Conservation (phyloP, 2,797 vertebrate genomes). For the Cephalopachus bancanus region DNA sequence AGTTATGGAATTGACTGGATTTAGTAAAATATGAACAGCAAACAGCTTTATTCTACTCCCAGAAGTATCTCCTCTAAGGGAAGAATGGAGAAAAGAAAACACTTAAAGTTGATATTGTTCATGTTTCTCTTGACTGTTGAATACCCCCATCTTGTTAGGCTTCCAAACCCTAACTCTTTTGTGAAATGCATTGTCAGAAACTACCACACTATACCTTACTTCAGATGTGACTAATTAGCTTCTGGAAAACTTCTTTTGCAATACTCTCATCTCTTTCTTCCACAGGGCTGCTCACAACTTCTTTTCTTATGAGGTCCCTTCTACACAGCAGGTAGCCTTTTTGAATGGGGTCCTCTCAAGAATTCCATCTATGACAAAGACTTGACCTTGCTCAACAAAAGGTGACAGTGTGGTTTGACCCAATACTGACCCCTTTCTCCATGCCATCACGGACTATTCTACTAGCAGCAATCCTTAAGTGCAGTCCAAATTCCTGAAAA, state of each 20-base stretch:
- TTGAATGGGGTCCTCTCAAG: not conserved
- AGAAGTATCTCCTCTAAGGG: not conserved
- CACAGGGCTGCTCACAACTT: not conserved
- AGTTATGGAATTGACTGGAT: not conserved
- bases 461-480: not conserved
- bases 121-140: constrained; percentile 3
- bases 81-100: not conserved
- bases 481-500: not conserved
- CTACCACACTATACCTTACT: not conserved
- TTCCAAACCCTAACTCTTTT: not conserved
- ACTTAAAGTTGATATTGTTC: not conserved
- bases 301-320: constrained; percentile 2
- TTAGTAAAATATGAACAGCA: not conserved
- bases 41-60: not conserved
- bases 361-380: not conserved
- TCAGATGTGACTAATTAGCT: not conserved
- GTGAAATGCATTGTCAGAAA: not conserved
- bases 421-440: not conserved
- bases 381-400: not conserved
- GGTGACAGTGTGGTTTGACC: not conserved
- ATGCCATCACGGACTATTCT: not conserved
- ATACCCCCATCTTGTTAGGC: not conserved
- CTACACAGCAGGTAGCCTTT: not conserved
- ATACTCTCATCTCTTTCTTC: not conserved
- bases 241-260: not conserved